These are phyloP conservation scores for Sarcophaga peregrina DNA, from an alignment of 1,140 invertebrate species.

Conservation along the genomic window DNA sequence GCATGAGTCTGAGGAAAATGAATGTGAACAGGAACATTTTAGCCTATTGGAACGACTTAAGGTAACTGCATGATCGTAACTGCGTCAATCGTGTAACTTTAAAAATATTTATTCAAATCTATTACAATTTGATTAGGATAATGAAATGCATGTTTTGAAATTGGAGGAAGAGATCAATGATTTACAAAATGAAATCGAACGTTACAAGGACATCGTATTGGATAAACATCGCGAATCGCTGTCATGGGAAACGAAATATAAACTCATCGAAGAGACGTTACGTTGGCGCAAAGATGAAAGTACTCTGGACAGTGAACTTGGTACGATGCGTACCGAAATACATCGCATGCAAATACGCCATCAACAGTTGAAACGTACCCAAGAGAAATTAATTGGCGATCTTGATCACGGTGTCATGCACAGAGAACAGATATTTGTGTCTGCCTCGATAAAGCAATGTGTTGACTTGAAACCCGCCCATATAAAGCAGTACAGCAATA, in stretches of 20 bases:
- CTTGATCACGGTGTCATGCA: constrained; percentile 79
- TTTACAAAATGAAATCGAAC: constrained; percentile 74
- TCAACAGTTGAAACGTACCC: constrained; percentile 76
- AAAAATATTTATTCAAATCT: too few species aligned
- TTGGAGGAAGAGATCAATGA: constrained; percentile 76
- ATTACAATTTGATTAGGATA: constrained; percentile 56
- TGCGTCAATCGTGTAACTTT: too few species aligned
- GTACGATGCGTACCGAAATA: constrained; percentile 81
- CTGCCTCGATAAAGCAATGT: constrained; percentile 68
- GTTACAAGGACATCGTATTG: constrained; percentile 72
- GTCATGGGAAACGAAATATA: constrained; percentile 83
- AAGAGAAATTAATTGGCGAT: constrained; percentile 80
- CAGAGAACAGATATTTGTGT: constrained; percentile 75
- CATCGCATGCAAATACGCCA: constrained; percentile 83
- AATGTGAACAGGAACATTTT: constrained; percentile 71
- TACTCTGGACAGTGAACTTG: constrained; percentile 74
- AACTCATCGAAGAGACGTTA: constrained; percentile 77
- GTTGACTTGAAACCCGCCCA: not conserved
- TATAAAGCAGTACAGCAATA: not conserved
- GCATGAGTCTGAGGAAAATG: constrained; percentile 72
- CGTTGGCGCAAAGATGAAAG: constrained; percentile 73
- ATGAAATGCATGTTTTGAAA: constrained; percentile 74
- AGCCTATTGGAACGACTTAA: constrained; percentile 70
- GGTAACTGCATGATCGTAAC: constrained; percentile 37
- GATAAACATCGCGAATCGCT: constrained; percentile 75